Percentiles rank a stretch among this genome's conserved stretches.
Evolutionary conservation across 2,888 invertebrate species (phyloP).

Genomic region (Dioctria linearis): DNA sequence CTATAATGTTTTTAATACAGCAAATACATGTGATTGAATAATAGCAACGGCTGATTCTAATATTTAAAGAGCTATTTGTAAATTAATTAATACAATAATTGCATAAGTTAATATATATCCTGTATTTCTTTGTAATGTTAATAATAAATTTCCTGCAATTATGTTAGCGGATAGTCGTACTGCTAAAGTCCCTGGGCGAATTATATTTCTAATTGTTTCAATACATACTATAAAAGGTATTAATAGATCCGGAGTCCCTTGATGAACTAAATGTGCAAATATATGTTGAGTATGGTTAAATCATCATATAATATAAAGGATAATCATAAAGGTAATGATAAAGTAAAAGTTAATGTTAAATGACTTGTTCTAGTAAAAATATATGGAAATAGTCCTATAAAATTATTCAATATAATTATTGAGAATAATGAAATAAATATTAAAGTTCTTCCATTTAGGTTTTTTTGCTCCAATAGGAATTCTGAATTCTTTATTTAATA

Average conservation of each 20-base stretch:
- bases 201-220: no score
- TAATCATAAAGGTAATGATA: slow-evolving; percentile 78
- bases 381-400: slow-evolving; percentile 80
- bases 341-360: slow-evolving; percentile 74
- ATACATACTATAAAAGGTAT: slow-evolving; percentile 83
- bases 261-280: slow-evolving; percentile 79
- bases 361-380: slow-evolving; percentile 81
- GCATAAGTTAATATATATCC: slow-evolving; percentile 63
- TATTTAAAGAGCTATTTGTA: slow-evolving; percentile 71
- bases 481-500: slow-evolving; percentile 75
- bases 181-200: slow-evolving; percentile 79
- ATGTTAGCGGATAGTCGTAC: slow-evolving; percentile 84
- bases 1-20: slow-evolving; percentile 78
- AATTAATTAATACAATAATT: slow-evolving; percentile 65
- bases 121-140: slow-evolving; percentile 75
- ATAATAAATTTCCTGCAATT: slow-evolving; percentile 82
- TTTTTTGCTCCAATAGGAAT: slow-evolving; percentile 71
- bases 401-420: slow-evolving; percentile 78
- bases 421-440: no score
- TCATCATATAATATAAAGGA: slow-evolving; percentile 79
- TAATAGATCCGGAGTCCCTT: slow-evolving; percentile 76
- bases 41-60: slow-evolving; percentile 74
- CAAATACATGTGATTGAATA: slow-evolving; percentile 76
- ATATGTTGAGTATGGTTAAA: slow-evolving; percentile 76
- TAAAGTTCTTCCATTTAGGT: slow-evolving; percentile 73